Conservation (phyloP, 64 coral and sea anemone genomes). For the Montipora efflorescens region DNA sequence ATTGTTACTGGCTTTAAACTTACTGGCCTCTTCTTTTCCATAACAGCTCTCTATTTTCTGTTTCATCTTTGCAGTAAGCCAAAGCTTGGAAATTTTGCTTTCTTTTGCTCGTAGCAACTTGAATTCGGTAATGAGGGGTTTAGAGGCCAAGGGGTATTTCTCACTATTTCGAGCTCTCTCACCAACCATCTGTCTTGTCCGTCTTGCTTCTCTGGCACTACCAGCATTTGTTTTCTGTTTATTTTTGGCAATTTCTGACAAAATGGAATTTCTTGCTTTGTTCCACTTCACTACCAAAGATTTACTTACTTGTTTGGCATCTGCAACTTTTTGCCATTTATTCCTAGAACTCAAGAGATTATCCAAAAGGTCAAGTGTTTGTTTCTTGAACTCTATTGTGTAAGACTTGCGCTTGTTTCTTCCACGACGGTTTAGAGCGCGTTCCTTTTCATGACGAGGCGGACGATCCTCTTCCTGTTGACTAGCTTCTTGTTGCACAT, state of each 20-base stretch:
- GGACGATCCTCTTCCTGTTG: constrained; percentile 36
- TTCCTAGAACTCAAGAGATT: constrained; percentile 19
- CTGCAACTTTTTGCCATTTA: constrained; percentile 61
- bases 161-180: constrained; percentile 48
- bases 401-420: constrained; percentile 15
- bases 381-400: not conserved
- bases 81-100: not conserved
- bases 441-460: constrained; percentile 31
- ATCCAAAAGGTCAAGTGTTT: no score
- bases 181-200: constrained; percentile 23
- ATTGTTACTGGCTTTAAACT: not conserved
- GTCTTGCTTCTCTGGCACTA: constrained; percentile 33
- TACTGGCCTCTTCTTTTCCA: not conserved
- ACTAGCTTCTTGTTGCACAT: constrained; percentile 36
- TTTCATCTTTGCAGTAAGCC: not conserved
- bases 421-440: constrained; percentile 40
- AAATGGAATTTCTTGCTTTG: constrained; percentile 29
- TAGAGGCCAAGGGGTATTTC: not conserved
- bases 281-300: constrained; percentile 1
- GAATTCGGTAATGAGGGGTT: not conserved
- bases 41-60: no score
- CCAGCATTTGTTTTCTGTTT: constrained; percentile 8
- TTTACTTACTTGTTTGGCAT: no score
- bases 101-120: not conserved
- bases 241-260: constrained; percentile 47